phyloP scores from a whole-genome alignment of 2,888 invertebrate species.

The Perithous albicinctus region DNA sequence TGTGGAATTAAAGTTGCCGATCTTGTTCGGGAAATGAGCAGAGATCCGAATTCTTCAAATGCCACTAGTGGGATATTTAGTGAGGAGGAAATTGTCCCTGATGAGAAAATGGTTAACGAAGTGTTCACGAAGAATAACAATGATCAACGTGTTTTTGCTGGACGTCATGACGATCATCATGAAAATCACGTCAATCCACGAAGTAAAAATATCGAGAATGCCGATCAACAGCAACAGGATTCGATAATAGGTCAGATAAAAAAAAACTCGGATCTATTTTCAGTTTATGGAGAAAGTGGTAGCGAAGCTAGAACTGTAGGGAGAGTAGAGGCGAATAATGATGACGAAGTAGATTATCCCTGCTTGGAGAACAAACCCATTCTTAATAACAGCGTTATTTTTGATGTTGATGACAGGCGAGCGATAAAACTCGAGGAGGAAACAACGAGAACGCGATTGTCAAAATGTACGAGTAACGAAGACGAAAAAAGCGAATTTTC shows the following conservation, averaged over 20 bases:
- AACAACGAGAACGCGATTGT: conserved; percentile 1
- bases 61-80: conserved; percentile 54
- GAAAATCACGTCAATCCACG: conserved; percentile 47
- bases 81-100: not conserved
- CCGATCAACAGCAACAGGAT: conserved; percentile 65
- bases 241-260: conserved; percentile 81
- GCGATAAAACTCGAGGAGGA: not conserved
- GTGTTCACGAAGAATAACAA: not conserved
- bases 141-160: conserved; percentile 3
- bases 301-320: conserved; percentile 62
- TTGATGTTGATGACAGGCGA: conserved; percentile 25
- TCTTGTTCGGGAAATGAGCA: conserved; percentile 73
- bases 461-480: conserved; percentile 6
- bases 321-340: conserved; percentile 57
- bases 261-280: conserved; percentile 84
- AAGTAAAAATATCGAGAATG: conserved; percentile 36
- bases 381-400: conserved; percentile 54
- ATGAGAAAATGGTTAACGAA: not conserved
- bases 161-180: not conserved
- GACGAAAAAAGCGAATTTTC: conserved; percentile 7
- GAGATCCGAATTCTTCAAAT: conserved; percentile 71
- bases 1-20: conserved; percentile 73
- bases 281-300: conserved; percentile 80
- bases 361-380: conserved; percentile 83
- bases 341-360: conserved; percentile 82